These are phyloP conservation scores for Hippasteria phrygiana DNA, from an alignment of 53 echinoderm and acorn worm genomes.

Conservation along the genomic window DNA sequence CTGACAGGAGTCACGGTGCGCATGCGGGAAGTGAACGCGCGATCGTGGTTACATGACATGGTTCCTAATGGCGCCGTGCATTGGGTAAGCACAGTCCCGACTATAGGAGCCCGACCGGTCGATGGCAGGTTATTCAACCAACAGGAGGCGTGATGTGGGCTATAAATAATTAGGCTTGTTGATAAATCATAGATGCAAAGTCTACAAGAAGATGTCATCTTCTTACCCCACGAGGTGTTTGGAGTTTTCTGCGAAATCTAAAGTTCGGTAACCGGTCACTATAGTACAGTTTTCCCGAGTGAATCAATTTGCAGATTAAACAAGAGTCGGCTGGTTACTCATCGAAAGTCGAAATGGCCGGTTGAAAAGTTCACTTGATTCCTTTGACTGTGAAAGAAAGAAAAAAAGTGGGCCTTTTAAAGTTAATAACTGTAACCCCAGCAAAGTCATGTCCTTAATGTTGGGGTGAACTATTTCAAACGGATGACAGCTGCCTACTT, in stretches of 20 bases:
- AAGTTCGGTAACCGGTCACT: constrained; percentile 18
- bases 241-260: background rate
- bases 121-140: background rate
- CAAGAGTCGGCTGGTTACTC: background rate
- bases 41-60: background rate
- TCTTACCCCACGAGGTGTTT: background rate
- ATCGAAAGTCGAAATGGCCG: background rate
- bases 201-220: background rate
- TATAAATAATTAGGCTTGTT: background rate
- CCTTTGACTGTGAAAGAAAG: background rate
- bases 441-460: background rate
- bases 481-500: constrained; percentile 5
- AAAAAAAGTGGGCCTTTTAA: background rate
- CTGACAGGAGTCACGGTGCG: background rate
- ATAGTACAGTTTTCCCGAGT: background rate
- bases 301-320: background rate
- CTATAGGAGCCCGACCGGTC: background rate
- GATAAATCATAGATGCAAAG: background rate
- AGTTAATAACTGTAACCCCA: background rate
- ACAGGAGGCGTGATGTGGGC: too few relatives aligned
- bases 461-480: background rate
- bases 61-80: background rate
- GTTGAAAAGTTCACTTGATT: constrained; percentile 11
- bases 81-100: background rate
- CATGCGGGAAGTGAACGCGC: background rate